Evolutionary conservation across 2,113 vertebrate species (phyloP).

Genomic region (Sitta europaea): DNA sequence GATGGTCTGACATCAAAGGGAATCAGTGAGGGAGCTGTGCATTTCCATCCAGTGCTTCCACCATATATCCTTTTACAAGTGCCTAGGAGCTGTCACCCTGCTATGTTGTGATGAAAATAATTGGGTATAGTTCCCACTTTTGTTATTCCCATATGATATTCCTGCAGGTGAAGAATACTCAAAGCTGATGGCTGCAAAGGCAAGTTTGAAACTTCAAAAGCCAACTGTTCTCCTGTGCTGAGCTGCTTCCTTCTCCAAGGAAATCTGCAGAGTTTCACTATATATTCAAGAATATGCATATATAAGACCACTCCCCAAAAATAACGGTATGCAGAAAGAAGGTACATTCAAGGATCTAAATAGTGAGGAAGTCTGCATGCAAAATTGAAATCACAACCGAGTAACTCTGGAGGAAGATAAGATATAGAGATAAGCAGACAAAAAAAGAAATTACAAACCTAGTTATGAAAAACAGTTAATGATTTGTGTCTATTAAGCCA

Average conservation of each 20-base stretch:
- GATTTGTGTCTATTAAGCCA: not conserved
- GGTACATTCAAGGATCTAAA: not conserved
- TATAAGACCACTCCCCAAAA: not conserved
- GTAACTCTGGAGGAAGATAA: not conserved
- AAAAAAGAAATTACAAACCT: not conserved
- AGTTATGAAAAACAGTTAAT: not conserved
- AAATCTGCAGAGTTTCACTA: not conserved
- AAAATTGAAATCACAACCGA: not conserved
- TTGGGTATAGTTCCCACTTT: not conserved
- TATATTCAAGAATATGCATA: not conserved
- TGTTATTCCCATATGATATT: not conserved
- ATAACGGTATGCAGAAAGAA: not conserved
- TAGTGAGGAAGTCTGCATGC: not conserved
- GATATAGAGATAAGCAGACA: not conserved
- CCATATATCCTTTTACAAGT: not conserved
- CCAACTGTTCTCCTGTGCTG: not conserved
- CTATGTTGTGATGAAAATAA: constrained; percentile 20
- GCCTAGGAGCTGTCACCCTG: constrained; percentile 43
- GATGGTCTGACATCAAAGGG: constrained; percentile 32
- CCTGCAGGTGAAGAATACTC: not conserved
- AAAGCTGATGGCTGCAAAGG: not conserved
- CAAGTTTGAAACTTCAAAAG: not conserved
- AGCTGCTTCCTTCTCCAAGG: not conserved
- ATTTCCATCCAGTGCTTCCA: not conserved
- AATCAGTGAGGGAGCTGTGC: constrained; percentile 1